Percentiles rank a stretch among this genome's conserved stretches.
Evolutionary conservation across 2,888 invertebrate genomes (phyloP).

Genomic region (Ennomos fuscantarius): DNA sequence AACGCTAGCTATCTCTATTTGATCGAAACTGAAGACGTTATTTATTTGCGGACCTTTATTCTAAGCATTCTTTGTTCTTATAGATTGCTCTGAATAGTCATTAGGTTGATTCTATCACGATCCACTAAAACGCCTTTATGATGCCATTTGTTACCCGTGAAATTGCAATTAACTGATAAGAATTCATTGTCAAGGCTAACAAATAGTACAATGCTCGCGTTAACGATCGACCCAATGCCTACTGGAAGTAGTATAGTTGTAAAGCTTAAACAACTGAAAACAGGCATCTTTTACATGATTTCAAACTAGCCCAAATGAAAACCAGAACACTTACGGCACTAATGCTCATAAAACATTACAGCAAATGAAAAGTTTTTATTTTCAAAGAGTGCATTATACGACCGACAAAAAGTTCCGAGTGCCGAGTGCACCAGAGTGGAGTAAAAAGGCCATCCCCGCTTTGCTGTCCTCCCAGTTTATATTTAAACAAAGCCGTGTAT

Average conservation of each 20-base stretch:
- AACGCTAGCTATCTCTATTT: too few species aligned
- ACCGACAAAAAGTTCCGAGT: too few species aligned
- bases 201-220: slow-evolving; percentile 2
- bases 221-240: not conserved
- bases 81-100: not conserved
- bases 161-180: slow-evolving; percentile 17
- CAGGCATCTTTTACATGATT: too few species aligned
- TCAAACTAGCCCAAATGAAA: too few species aligned
- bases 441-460: slow-evolving; percentile 39
- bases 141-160: slow-evolving; percentile 14
- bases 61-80: not conserved
- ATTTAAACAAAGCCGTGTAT: slow-evolving; percentile 15
- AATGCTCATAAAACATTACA: too few species aligned
- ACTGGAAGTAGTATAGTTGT: too few species aligned
- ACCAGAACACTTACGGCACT: too few species aligned
- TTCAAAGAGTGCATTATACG: too few species aligned
- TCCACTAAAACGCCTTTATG: slow-evolving; percentile 1
- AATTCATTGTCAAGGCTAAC: slow-evolving; percentile 12
- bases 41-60: too few species aligned
- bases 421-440: slow-evolving; percentile 32
- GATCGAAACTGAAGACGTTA: too few species aligned
- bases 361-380: too few species aligned
- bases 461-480: slow-evolving; percentile 44
- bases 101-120: slow-evolving; percentile 7
- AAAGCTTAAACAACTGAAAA: too few species aligned